Evolutionary conservation across 2,888 invertebrate species (phyloP).

Genomic region (Campopleginae sp.): DNA sequence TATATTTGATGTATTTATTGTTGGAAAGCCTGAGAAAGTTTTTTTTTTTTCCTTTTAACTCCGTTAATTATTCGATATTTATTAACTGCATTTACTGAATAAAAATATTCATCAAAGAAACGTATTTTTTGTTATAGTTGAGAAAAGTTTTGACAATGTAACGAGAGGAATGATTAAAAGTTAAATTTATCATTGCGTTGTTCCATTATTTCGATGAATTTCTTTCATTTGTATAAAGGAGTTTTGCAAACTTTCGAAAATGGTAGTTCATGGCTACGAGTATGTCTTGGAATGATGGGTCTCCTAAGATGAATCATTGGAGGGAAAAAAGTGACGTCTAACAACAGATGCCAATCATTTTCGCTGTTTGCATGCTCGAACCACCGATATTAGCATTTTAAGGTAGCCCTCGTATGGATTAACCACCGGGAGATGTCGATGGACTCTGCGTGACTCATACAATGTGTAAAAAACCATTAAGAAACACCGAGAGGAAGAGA

Average conservation of each 20-base stretch:
- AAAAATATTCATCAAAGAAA: neutral
- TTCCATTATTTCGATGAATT: neutral
- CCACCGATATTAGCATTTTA: neutral
- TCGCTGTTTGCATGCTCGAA: constrained; percentile 53
- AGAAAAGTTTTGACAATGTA: neutral
- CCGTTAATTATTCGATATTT: neutral
- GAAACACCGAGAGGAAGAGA: constrained; percentile 39
- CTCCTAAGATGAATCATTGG: constrained; percentile 5
- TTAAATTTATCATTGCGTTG: neutral
- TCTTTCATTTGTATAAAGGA: neutral
- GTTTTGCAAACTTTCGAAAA: constrained; percentile 57
- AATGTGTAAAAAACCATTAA: constrained; percentile 22
- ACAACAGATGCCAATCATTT: constrained; percentile 47
- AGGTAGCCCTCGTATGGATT: neutral
- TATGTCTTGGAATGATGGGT: neutral
- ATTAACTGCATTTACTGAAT: neutral
- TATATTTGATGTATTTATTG: neutral
- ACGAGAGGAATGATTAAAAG: neutral
- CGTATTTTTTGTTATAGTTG: neutral
- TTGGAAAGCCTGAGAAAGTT: neutral
- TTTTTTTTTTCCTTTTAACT: neutral
- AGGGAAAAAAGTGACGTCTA: neutral
- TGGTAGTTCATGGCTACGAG: constrained; percentile 7
- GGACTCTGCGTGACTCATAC: constrained; percentile 60
- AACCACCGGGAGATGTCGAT: constrained; percentile 44